Evolutionary conservation across 2,113 vertebrate genomes (phyloP), one percentile per base, ranked within the genome.

Genomic region (Cromileptes altivelis): DNA sequence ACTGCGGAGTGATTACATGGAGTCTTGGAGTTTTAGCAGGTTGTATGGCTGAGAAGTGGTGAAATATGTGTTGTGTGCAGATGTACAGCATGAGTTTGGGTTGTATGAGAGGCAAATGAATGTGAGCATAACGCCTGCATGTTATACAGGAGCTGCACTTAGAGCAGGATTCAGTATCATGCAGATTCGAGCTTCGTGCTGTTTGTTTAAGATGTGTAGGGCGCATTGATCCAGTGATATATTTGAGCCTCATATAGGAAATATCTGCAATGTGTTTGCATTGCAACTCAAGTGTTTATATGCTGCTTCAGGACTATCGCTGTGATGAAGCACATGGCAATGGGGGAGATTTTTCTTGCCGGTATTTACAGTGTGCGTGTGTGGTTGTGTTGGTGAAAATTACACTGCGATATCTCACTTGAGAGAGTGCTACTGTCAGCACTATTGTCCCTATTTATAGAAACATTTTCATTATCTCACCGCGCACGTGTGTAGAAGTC

Each of bases 381-480:
- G 52, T 23, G 61, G 15, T 10, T 68, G 81, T 73, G 50, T 70
- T 76, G 53, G 81, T 82, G 89, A 81, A 91, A 89, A 91, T 94
- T 91, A 90, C 90, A 87, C 84, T 1, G 60, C 81, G 93, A 90
- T 92, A 91, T 92, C 92, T 92, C 91, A 94, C 90, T 93, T 90
- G 87, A 92, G 90, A 90, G 88, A 92, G 82, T 80, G 91, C 91
- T 70, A 81, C 90, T 90, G 89, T 95, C 95, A 94, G 94, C 95
- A 94, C 71, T 85, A 88, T 92, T 91, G 83, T 87, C 81, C 82
- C 93, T 95, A 94, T 95, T 94, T 95, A 94, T 95, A 94, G 95
- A 91, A 89, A 88, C 88, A 93, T 95, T 94, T 95, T 94, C 94
- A 94, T 95, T 95, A 94, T 94, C 92, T 93, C 68, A 75, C 89